Percentiles rank a stretch among this genome's conserved stretches.
These are phyloP conservation scores for Resseliella maxima DNA, from an alignment of 2,888 invertebrate species.

Conservation along the genomic window DNA sequence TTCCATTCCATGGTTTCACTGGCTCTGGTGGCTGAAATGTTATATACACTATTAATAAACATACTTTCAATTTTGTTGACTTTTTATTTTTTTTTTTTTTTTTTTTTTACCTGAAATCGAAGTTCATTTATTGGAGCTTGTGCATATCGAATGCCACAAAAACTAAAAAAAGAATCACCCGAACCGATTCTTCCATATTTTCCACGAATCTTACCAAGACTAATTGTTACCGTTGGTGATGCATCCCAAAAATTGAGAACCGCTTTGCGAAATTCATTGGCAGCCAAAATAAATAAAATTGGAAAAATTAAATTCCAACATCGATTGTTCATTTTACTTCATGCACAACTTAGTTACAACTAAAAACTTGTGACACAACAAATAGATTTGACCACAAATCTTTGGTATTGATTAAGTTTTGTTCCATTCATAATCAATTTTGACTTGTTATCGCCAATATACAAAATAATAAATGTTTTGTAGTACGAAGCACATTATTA, in stretches of 20 bases:
- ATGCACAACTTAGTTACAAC: not conserved
- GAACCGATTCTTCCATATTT: conserved; percentile 64
- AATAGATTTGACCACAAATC: not conserved
- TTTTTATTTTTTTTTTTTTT: not conserved
- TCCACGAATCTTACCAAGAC: conserved; percentile 66
- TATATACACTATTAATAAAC: no score
- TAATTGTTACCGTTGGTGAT: conserved; percentile 58
- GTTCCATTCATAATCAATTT: not conserved
- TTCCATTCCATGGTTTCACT: conserved; percentile 68
- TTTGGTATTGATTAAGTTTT: not conserved
- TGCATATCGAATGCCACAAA: conserved; percentile 67
- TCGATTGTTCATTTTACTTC: not conserved
- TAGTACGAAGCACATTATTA: not conserved
- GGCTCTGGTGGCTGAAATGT: conserved; percentile 68
- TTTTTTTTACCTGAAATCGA: conserved; percentile 62
- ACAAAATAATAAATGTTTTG: no score
- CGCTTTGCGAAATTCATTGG: not conserved
- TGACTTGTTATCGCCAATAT: no score
- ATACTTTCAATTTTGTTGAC: not conserved
- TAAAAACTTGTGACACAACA: not conserved
- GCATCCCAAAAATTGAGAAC: not conserved
- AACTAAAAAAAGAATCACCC: conserved; percentile 66
- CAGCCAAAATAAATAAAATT: not conserved
- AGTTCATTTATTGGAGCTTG: conserved; percentile 64
- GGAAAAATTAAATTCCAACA: conserved; percentile 3